Percentiles rank a stretch among this genome's conserved stretches.
phyloP scores from a whole-genome alignment of 2,888 invertebrate species.

The Agrotis exclamationis region DNA sequence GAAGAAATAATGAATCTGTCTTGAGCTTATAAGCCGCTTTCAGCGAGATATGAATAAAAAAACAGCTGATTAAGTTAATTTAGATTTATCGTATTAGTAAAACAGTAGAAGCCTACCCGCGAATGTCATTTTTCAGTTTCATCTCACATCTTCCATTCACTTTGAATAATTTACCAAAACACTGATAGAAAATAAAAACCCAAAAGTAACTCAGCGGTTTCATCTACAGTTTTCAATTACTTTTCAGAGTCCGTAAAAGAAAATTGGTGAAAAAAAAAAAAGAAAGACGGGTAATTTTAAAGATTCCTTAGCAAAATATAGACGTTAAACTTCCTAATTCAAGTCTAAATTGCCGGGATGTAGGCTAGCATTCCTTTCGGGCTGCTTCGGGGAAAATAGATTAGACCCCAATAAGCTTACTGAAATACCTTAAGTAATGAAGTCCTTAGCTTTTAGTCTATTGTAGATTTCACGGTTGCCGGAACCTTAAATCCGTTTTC shows the following conservation, averaged over 20 bases:
- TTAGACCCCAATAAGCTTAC: slow-evolving; percentile 51
- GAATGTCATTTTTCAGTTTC: no score
- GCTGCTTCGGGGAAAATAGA: slow-evolving; percentile 47
- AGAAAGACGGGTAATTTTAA: slow-evolving; percentile 31
- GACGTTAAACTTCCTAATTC: slow-evolving; percentile 43
- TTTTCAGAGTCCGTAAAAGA: slow-evolving; percentile 41
- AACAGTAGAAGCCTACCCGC: no score
- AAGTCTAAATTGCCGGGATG: slow-evolving; percentile 19
- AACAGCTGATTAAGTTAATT: no score
- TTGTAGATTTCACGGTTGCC: slow-evolving; percentile 23
- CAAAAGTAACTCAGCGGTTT: slow-evolving; percentile 27
- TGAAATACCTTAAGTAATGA: slow-evolving; percentile 56
- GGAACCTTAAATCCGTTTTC: slow-evolving; percentile 8
- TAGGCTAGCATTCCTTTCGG: slow-evolving; percentile 39
- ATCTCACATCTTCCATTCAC: no score
- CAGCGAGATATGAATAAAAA: no score
- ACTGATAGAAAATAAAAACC: slow-evolving; percentile 22
- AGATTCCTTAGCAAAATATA: slow-evolving; percentile 31
- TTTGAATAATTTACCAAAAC: not conserved
- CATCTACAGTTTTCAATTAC: slow-evolving; percentile 57
- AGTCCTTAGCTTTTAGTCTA: slow-evolving; percentile 51
- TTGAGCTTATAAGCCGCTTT: no score
- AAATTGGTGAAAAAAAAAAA: slow-evolving; percentile 40
- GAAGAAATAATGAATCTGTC: no score
- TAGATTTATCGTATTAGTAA: no score